Conservation (phyloP, 2,113 vertebrate genomes). For the Peromyscus californicus region DNA sequence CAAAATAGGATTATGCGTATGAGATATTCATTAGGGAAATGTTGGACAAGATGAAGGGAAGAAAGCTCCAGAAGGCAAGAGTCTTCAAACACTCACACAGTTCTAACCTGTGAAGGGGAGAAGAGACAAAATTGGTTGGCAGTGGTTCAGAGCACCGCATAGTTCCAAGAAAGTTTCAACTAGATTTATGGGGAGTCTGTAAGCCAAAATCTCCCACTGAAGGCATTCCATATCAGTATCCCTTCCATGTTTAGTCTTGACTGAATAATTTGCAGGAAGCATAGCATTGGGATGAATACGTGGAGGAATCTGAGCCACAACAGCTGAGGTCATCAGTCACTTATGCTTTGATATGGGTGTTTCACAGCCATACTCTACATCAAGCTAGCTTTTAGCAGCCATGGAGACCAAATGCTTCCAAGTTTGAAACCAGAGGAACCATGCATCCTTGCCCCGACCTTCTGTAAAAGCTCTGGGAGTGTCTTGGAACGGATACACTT, state of each 20-base stretch:
- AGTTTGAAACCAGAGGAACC: slow-evolving; percentile 26
- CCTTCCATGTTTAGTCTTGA: neutral
- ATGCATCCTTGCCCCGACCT: neutral
- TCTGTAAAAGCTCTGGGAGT: neutral
- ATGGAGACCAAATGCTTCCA: neutral
- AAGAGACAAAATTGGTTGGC: neutral
- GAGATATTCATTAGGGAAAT: neutral
- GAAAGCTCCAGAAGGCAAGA: neutral
- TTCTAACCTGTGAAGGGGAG: neutral
- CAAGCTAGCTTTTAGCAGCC: neutral
- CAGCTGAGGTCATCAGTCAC: neutral
- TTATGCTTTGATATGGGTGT: neutral
- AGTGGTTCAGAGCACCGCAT: neutral
- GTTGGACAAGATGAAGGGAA: neutral
- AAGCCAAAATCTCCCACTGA: neutral
- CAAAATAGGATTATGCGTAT: neutral
- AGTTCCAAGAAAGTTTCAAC: neutral
- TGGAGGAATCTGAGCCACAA: neutral
- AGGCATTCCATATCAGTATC: neutral
- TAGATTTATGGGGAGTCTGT: neutral
- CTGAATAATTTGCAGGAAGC: neutral
- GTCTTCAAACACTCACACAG: neutral
- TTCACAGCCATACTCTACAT: neutral
- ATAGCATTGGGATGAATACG: neutral
- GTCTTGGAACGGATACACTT: neutral